A percentile compares a stretch with the other conserved stretches of the same genome.
These are phyloP conservation scores for Fundulus diaphanus DNA, from an alignment of 2,797 vertebrate species.

Conservation along the genomic window DNA sequence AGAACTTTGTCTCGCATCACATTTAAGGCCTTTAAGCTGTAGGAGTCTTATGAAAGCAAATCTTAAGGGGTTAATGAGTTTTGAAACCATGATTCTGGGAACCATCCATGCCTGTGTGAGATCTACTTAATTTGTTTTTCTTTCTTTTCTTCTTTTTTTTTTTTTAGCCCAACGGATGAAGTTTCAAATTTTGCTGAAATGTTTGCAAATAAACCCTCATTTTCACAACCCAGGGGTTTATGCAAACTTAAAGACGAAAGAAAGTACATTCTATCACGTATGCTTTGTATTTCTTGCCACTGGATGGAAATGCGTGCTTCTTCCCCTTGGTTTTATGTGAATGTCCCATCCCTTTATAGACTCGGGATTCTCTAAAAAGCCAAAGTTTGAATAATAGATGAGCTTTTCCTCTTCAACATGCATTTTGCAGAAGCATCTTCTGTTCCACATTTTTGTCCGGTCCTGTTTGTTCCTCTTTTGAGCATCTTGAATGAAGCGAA, in stretches of 20 bases:
- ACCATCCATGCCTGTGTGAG: not conserved
- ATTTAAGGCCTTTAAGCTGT: too few relatives aligned
- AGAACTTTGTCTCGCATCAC: too few relatives aligned
- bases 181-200: not conserved
- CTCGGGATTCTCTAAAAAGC: conserved; percentile 41
- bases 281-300: not conserved
- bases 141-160: not conserved
- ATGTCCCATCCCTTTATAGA: conserved; percentile 7
- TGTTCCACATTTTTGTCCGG: conserved; percentile 26
- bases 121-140: not conserved
- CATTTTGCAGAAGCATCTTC: conserved; percentile 57
- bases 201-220: not conserved
- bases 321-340: conserved; percentile 6
- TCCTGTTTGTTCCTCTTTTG: conserved; percentile 17
- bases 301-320: conserved; percentile 3
- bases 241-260: not conserved
- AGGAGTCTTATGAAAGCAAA: too few relatives aligned
- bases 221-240: not conserved
- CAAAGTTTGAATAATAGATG: conserved; percentile 58
- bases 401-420: conserved; percentile 55
- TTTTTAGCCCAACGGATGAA: not conserved
- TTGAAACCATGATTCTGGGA: not conserved
- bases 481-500: conserved; percentile 2
- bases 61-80: too few relatives aligned
- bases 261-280: not conserved